Conservation (phyloP, 1,140 invertebrate species). For the Aphelenchoides fujianensis region DNA sequence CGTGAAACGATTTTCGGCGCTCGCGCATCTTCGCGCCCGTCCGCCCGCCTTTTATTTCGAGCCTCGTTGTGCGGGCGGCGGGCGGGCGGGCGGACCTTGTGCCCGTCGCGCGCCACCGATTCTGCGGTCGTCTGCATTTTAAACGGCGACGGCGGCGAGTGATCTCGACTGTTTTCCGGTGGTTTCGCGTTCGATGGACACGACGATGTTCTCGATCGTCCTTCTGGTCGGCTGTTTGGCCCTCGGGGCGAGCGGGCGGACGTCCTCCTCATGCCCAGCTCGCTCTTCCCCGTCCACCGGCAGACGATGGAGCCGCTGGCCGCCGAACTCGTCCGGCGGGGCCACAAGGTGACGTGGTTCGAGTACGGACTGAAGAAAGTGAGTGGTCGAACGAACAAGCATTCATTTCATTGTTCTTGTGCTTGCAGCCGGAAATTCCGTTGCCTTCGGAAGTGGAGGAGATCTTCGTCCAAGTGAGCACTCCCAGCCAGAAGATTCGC, state of each 20-base stretch:
- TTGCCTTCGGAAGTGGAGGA: conserved; percentile 48
- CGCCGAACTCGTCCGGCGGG: conserved; percentile 50
- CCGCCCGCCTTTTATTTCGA: too few species aligned
- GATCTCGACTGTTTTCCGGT: too few species aligned
- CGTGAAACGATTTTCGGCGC: too few species aligned
- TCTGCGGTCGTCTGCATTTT: too few species aligned
- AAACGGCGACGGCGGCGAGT: too few species aligned
- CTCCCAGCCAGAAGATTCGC: conserved; percentile 25
- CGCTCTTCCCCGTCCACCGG: conserved; percentile 49
- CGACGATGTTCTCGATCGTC: too few species aligned
- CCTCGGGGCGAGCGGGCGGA: conserved; percentile 33
- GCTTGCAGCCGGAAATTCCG: conserved; percentile 37
- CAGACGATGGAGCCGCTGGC: conserved; percentile 53
- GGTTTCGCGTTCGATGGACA: too few species aligned
- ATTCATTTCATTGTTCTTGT: conserved; percentile 18
- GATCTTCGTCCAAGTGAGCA: conserved; percentile 47
- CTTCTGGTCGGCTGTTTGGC: too few species aligned
- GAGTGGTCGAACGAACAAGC: not conserved
- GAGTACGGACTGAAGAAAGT: conserved; percentile 55
- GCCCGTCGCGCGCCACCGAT: too few species aligned
- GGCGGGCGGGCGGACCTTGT: too few species aligned
- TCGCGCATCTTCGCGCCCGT: too few species aligned
- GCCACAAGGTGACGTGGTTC: conserved; percentile 58
- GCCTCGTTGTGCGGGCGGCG: too few species aligned
- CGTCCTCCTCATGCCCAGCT: conserved; percentile 47